Conservation (phyloP, 2,797 vertebrate species). For the Toxotes lorentzi region DNA sequence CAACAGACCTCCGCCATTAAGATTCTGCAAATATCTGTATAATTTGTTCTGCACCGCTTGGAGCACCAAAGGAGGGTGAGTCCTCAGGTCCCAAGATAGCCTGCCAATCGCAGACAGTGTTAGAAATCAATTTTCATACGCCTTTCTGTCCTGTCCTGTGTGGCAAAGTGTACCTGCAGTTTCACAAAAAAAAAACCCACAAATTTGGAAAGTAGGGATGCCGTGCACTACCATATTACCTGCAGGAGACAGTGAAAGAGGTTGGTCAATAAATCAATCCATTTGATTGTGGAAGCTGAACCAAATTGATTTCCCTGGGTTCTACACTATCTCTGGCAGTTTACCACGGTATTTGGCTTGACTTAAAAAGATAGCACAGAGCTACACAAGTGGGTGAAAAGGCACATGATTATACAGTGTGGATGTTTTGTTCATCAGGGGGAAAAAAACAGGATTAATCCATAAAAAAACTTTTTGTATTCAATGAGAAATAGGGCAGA, state of each 20-base stretch:
- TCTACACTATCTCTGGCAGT: background rate
- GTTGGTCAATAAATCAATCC: background rate
- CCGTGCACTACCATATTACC: background rate
- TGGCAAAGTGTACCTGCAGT: background rate
- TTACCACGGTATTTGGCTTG: background rate
- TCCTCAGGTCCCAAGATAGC: background rate
- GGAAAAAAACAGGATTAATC: background rate
- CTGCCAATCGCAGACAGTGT: background rate
- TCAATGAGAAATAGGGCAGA: background rate
- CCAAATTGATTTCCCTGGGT: background rate
- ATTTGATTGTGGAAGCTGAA: background rate
- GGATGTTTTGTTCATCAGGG: background rate
- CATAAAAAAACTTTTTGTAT: background rate
- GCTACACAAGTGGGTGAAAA: background rate
- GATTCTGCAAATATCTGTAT: background rate
- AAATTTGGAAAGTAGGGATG: background rate
- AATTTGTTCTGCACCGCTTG: background rate
- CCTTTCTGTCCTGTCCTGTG: background rate
- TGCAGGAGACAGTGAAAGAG: background rate
- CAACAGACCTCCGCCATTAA: conserved; percentile 2
- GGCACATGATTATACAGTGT: background rate
- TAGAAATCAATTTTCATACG: background rate
- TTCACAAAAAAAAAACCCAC: background rate
- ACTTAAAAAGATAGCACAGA: background rate
- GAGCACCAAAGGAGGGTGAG: background rate